Conservation (phyloP, 2,888 invertebrate genomes). For the Chrysolina haemoptera region DNA sequence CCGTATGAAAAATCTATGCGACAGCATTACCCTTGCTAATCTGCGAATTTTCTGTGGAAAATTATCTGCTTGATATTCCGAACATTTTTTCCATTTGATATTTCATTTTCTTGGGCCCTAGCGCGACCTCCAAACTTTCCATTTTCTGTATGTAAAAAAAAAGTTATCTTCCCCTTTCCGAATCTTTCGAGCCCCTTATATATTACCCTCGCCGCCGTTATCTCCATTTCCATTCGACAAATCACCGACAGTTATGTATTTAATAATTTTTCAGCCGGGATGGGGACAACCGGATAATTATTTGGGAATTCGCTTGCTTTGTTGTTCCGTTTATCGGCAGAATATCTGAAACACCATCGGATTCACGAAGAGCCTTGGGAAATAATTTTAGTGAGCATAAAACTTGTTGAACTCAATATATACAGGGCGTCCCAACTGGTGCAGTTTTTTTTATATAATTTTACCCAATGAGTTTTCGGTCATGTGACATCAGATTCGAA, state of each 20-base stretch:
- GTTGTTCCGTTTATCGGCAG: background rate
- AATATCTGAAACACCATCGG: background rate
- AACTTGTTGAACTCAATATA: background rate
- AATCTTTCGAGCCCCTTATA: constrained; percentile 6
- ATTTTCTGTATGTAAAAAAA: background rate
- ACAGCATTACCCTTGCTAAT: background rate
- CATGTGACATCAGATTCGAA: no score
- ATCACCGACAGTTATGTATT: constrained; percentile 21
- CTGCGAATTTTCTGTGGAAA: constrained; percentile 1
- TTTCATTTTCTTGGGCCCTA: background rate
- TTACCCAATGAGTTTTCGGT: no score
- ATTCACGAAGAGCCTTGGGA: background rate
- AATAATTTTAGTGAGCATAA: background rate
- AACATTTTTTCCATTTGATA: constrained; percentile 13
- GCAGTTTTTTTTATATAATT: no score
- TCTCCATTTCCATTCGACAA: constrained; percentile 8
- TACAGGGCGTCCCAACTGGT: no score
- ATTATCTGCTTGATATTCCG: constrained; percentile 8
- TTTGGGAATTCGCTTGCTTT: background rate
- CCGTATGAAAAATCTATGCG: background rate
- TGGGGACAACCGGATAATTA: constrained; percentile 12
- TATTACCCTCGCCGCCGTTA: constrained; percentile 1
- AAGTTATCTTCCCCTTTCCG: constrained; percentile 16
- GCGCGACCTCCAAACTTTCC: constrained; percentile 4
- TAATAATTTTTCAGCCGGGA: background rate